phyloP scores from a whole-genome alignment of 2,888 invertebrate species.

The Mamestra brassicae region DNA sequence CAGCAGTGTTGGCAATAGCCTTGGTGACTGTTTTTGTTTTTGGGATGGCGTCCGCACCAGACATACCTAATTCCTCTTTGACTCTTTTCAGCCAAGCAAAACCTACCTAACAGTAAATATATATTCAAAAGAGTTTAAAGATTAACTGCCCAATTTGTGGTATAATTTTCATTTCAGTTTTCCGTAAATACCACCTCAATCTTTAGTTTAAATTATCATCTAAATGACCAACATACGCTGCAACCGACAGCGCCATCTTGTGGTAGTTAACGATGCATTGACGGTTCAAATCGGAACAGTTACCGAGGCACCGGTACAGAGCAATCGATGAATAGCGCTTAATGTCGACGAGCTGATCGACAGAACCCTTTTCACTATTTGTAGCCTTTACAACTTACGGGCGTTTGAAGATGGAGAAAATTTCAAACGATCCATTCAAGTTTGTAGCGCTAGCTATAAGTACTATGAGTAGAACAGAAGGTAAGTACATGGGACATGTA shows the following conservation, averaged over 20 bases:
- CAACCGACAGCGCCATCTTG: slow-evolving; percentile 37
- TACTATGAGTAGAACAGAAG: background rate
- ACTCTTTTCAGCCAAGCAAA: background rate
- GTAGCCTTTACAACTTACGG: slow-evolving; percentile 50
- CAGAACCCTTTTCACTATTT: slow-evolving; percentile 55
- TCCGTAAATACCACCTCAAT: background rate
- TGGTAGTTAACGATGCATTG: slow-evolving; percentile 53
- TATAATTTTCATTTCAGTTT: background rate
- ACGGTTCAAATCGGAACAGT: slow-evolving; percentile 46
- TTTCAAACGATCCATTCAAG: slow-evolving; percentile 36
- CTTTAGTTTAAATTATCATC: background rate
- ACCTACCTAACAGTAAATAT: background rate
- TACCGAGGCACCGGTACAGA: slow-evolving; percentile 16
- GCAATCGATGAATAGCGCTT: slow-evolving; percentile 62
- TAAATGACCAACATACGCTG: background rate
- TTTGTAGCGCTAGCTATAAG: background rate
- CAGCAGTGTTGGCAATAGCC: background rate
- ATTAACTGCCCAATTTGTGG: background rate
- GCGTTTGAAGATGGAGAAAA: slow-evolving; percentile 33
- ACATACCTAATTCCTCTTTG: background rate
- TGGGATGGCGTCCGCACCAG: background rate
- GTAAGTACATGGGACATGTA: background rate
- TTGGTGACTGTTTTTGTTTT: background rate
- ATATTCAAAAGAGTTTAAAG: background rate
- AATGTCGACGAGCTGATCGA: slow-evolving; percentile 59